Evolutionary conservation across 2,888 invertebrate genomes (phyloP), one percentile per base, ranked within the genome.

Genomic region (Camponotus fellah): DNA sequence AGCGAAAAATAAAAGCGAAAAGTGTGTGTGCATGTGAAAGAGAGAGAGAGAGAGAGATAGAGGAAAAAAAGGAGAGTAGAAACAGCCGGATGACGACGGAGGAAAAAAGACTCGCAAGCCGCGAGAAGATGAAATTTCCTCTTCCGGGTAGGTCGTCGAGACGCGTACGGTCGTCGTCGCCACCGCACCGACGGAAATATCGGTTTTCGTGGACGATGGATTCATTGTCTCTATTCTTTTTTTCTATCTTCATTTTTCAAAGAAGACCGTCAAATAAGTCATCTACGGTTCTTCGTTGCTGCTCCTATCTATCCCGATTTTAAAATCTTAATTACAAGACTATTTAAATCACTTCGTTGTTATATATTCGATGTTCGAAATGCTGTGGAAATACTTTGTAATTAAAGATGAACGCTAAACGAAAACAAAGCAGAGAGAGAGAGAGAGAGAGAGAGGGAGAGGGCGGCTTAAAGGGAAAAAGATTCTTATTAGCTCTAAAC

Each of bases 71-170:
- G 72, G 14, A 46, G 32, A 64, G 53, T 40, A 32, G 66, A 32
- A 56, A 37, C 68, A 34, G 46, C 14, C 56, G 64, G n/a, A 84
- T 58, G 49, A 43, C 60, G 26, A 40, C 10, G 49, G 83, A 21
- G n/a, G 79, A 60, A 82, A 75, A 65, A 74, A 53, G 46, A 43
- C 58, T 53, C 58, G 81, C 72, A 75, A 56, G 49, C 71, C 82
- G 86, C 71, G 86, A 83, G 85, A 86, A 91, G 90, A 91, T 91
- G 86, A 91, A 90, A 90, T 91, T 90, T 91, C 86, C 88, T 88
- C 83, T 88, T 85, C 85, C 79, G 85, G 86, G 68, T 85, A 82
- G 89, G 84, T 90, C 87, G 90, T 91, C 89, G 90, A 89, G 86
- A 83, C 79, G 77, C 84, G 77, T 84, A 84, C 76, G 83, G 82